Conservation (phyloP, 2,888 invertebrate species). For the Oasisia sp. region DNA sequence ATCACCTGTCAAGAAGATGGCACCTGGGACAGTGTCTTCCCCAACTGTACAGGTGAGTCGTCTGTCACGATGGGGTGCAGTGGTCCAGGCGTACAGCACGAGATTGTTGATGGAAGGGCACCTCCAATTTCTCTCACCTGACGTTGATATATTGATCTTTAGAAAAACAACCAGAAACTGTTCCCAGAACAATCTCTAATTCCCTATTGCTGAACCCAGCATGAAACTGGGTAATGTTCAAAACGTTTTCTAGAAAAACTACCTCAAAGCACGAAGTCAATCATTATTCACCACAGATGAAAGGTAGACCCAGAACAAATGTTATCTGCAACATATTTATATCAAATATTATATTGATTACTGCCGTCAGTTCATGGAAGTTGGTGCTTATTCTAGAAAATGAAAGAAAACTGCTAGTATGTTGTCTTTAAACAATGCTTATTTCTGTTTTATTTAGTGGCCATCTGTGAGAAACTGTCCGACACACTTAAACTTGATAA, state of each 20-base stretch:
- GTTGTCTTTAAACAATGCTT: not conserved
- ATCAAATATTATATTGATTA: not conserved
- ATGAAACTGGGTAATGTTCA: not conserved
- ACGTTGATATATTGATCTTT: too few relatives aligned
- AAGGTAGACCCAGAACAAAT: slow-evolving; percentile 42
- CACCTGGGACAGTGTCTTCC: slow-evolving; percentile 91
- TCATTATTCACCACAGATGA: too few relatives aligned
- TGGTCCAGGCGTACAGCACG: too few relatives aligned
- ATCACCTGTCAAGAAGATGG: slow-evolving; percentile 89
- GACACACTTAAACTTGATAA: not conserved
- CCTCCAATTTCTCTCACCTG: too few relatives aligned
- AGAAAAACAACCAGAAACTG: too few relatives aligned
- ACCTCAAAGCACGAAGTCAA: not conserved
- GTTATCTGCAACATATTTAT: not conserved
- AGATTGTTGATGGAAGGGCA: too few relatives aligned
- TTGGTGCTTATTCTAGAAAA: not conserved
- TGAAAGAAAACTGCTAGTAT: not conserved
- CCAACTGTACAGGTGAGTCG: slow-evolving; percentile 89
- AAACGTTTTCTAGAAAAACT: not conserved
- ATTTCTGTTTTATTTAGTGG: not conserved
- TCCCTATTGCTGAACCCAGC: not conserved
- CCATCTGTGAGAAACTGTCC: not conserved
- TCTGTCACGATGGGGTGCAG: too few relatives aligned
- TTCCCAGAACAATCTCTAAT: not conserved
- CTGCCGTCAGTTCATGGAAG: not conserved